These are phyloP conservation scores for Abramis brama DNA, from an alignment of 2,113 vertebrate genomes.

Conservation along the genomic window DNA sequence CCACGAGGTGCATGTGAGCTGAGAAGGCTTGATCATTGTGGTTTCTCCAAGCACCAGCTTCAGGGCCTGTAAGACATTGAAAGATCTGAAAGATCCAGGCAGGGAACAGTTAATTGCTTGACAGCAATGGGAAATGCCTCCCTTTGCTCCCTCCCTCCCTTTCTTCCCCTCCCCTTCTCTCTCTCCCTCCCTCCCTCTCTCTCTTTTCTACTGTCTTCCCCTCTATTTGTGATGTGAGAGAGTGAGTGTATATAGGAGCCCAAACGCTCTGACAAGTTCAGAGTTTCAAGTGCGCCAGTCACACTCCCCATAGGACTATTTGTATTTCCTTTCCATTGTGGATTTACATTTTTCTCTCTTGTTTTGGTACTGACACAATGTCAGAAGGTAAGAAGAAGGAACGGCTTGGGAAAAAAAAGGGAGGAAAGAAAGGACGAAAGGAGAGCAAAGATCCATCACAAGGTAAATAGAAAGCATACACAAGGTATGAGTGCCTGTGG, in stretches of 20 bases:
- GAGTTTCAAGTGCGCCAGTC: constrained; percentile 72
- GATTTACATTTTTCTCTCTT: constrained; percentile 71
- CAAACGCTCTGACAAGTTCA: constrained; percentile 73
- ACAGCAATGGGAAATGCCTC: constrained; percentile 79
- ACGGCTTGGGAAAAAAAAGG: constrained; percentile 72
- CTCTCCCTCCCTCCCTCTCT: constrained; percentile 51
- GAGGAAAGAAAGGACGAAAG: constrained; percentile 68
- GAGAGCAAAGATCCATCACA: constrained; percentile 58
- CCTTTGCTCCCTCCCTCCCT: constrained; percentile 57
- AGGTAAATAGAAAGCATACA: constrained; percentile 68
- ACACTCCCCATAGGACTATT: constrained; percentile 73
- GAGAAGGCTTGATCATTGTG: background rate
- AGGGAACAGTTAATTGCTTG: constrained; percentile 76
- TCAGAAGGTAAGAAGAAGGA: constrained; percentile 74
- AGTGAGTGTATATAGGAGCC: constrained; percentile 80
- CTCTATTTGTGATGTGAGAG: constrained; percentile 73
- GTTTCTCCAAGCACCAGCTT: constrained; percentile 34
- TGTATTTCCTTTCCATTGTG: constrained; percentile 59
- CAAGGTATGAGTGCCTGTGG: constrained; percentile 27
- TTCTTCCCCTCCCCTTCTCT: constrained; percentile 57
- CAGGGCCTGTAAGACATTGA: constrained; percentile 63
- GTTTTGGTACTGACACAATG: constrained; percentile 70
- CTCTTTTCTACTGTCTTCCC: constrained; percentile 36
- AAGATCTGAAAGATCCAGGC: constrained; percentile 69
- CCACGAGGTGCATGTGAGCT: background rate